Evolutionary conservation across 2,888 invertebrate species (phyloP).

Genomic region (Leucozona laternaria): DNA sequence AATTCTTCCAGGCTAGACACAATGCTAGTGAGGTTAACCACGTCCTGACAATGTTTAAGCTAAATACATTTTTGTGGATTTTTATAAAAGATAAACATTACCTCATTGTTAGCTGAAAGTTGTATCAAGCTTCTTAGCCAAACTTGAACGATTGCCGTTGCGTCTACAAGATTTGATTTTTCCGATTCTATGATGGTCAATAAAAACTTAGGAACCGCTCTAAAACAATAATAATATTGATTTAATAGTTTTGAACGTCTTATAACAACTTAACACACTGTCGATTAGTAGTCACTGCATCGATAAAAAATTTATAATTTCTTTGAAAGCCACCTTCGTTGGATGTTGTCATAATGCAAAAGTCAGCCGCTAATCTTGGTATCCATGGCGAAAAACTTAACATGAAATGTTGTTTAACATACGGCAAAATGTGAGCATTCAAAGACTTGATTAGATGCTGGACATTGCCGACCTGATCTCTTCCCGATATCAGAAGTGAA

Average conservation of each 20-base stretch:
- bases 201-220: conserved; percentile 79
- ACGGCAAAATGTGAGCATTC: conserved; percentile 81
- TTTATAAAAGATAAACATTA: conserved; percentile 11
- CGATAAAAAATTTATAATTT: conserved; percentile 79
- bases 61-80: neutral
- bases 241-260: neutral
- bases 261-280: conserved; percentile 76
- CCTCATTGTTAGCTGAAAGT: conserved; percentile 80
- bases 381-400: conserved; percentile 80
- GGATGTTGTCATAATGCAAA: conserved; percentile 77
- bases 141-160: conserved; percentile 79
- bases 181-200: conserved; percentile 78
- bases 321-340: conserved; percentile 78
- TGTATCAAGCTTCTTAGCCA: conserved; percentile 82
- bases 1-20: conserved; percentile 80
- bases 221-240: conserved; percentile 33
- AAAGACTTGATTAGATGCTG: conserved; percentile 78
- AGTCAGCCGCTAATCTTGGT: conserved; percentile 81
- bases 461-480: conserved; percentile 50
- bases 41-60: conserved; percentile 71
- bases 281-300: conserved; percentile 78
- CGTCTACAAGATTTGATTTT: conserved; percentile 75
- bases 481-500: conserved; percentile 49
- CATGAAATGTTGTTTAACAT: conserved; percentile 80
- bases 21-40: conserved; percentile 78